These are phyloP conservation scores for Lithophane leautieri DNA, from an alignment of 2,888 invertebrate species.

Conservation along the genomic window DNA sequence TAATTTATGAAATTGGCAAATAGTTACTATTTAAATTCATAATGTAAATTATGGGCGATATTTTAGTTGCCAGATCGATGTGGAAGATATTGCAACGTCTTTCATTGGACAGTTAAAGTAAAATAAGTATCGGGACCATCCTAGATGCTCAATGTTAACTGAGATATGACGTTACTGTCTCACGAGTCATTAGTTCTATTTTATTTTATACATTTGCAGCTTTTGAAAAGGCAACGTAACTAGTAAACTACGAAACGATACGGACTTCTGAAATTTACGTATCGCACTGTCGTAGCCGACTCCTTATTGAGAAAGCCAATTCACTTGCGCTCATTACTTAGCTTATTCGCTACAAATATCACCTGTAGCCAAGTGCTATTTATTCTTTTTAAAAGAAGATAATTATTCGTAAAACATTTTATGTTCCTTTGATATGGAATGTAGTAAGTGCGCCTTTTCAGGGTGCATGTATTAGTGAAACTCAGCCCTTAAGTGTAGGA, in stretches of 20 bases:
- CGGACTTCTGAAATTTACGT: conserved; percentile 9
- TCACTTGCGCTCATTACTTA: conserved; percentile 38
- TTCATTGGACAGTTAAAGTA: conserved; percentile 53
- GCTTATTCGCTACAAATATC: conserved; percentile 45
- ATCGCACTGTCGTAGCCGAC: conserved; percentile 34
- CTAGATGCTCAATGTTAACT: conserved; percentile 63
- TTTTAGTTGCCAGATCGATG: conserved; percentile 39
- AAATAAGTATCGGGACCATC: conserved; percentile 60
- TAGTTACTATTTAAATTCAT: conserved; percentile 57
- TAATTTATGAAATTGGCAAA: conserved; percentile 54
- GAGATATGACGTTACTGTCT: conserved; percentile 52
- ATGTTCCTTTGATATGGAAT: conserved; percentile 49
- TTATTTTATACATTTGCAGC: conserved; percentile 61
- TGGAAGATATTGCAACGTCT: conserved; percentile 46
- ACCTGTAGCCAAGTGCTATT: conserved; percentile 46
- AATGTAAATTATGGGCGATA: conserved; percentile 42
- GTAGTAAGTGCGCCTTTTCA: conserved; percentile 41
- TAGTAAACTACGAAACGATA: conserved; percentile 38
- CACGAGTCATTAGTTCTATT: conserved; percentile 62
- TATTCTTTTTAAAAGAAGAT: conserved; percentile 47
- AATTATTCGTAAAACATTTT: conserved; percentile 37
- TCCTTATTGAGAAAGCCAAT: conserved; percentile 34
- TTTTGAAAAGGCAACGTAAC: conserved; percentile 52
- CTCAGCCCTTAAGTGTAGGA: conserved; percentile 41
- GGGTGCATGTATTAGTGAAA: conserved; percentile 34